Evolutionary conservation across 2,888 invertebrate species (phyloP).

Genomic region (Polyommatus iphigenia): DNA sequence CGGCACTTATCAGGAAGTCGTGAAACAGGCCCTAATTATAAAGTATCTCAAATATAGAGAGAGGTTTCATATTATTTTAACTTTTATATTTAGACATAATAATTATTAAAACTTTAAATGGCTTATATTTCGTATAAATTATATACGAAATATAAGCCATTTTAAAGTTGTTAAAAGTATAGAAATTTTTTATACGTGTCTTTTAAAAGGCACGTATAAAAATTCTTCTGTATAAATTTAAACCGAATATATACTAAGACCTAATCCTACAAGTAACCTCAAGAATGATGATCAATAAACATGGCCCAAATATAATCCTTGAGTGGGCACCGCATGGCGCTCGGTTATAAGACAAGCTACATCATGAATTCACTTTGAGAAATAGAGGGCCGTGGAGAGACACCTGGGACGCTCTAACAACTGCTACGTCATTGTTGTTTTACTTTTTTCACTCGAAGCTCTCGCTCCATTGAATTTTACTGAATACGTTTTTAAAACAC

Average conservation of each 20-base stretch:
- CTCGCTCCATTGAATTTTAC: conserved; percentile 5
- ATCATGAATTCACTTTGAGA: conserved; percentile 75
- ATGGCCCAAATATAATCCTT: conserved; percentile 64
- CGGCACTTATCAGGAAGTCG: no score
- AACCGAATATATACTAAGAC: neutral
- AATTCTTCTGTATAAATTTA: neutral
- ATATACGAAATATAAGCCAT: no score
- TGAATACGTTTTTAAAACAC: conserved; percentile 34
- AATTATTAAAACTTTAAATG: no score
- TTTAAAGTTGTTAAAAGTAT: no score
- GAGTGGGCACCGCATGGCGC: conserved; percentile 72
- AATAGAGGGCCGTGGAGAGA: conserved; percentile 62
- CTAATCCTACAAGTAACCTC: neutral
- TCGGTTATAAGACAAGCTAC: conserved; percentile 72
- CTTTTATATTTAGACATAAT: no score
- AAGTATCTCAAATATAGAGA: no score
- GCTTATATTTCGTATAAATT: no score
- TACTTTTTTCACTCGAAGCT: conserved; percentile 36
- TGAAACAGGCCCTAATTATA: neutral
- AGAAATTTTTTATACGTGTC: no score
- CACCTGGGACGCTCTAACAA: conserved; percentile 65
- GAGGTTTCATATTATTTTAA: no score
- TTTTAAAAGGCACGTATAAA: no score
- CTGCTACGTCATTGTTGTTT: conserved; percentile 38
- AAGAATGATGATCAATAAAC: conserved; percentile 49